Evolutionary conservation across 2,888 invertebrate genomes (phyloP).

Genomic region (Drosophila tripunctata): DNA sequence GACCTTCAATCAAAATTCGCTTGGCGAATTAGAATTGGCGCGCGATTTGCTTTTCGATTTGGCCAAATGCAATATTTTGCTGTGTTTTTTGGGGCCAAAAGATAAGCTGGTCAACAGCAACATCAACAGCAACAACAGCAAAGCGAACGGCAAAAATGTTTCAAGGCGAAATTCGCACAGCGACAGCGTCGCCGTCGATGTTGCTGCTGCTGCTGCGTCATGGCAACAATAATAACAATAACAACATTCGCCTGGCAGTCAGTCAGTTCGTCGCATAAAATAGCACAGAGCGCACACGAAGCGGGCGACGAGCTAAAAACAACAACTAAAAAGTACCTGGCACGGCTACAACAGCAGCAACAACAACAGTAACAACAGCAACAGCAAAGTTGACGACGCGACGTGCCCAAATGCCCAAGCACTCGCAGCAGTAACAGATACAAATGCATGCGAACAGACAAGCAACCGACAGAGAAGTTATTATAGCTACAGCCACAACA

Average conservation of each 20-base stretch:
- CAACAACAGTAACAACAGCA: slow-evolving; percentile 22
- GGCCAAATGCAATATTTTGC: slow-evolving; percentile 53
- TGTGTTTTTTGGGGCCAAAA: slow-evolving; percentile 56
- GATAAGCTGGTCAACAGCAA: slow-evolving; percentile 60
- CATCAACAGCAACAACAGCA: slow-evolving; percentile 21
- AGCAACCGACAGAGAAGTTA: slow-evolving; percentile 29
- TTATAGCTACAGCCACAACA: slow-evolving; percentile 42
- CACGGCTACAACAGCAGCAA: slow-evolving; percentile 54
- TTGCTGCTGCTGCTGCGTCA: slow-evolving; percentile 44
- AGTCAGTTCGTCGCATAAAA: slow-evolving; percentile 73
- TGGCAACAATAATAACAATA: slow-evolving; percentile 51
- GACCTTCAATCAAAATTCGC: slow-evolving; percentile 72
- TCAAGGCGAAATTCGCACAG: slow-evolving; percentile 81
- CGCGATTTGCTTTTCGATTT: slow-evolving; percentile 62
- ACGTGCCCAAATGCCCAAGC: slow-evolving; percentile 65
- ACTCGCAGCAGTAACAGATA: slow-evolving; percentile 60
- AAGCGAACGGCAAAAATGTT: slow-evolving; percentile 78
- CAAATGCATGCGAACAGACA: slow-evolving; percentile 48
- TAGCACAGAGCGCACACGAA: slow-evolving; percentile 76
- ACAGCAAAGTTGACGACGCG: slow-evolving; percentile 38
- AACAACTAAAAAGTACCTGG: slow-evolving; percentile 78
- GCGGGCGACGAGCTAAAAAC: slow-evolving; percentile 63
- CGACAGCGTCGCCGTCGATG: slow-evolving; percentile 42
- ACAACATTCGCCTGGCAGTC: slow-evolving; percentile 62
- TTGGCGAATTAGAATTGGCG: slow-evolving; percentile 75